These are phyloP conservation scores for Misgurnus anguillicaudatus DNA, from an alignment of 2,113 vertebrate species.

Conservation along the genomic window DNA sequence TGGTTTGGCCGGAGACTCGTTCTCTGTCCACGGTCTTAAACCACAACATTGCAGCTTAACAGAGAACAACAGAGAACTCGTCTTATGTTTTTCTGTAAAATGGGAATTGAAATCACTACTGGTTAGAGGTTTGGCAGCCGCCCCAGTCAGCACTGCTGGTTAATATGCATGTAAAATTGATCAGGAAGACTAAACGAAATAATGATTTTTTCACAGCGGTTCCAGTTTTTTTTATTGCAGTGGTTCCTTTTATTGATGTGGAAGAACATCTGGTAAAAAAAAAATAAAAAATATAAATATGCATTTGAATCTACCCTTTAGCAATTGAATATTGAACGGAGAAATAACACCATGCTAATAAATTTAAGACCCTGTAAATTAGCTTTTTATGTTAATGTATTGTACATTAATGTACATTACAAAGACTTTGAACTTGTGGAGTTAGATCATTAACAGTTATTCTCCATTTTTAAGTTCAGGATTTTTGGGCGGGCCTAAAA, in stretches of 20 bases:
- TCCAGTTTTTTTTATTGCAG: slow-evolving; percentile 36
- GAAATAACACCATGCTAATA: too few relatives aligned
- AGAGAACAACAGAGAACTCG: slow-evolving; percentile 46
- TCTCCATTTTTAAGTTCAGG: too few relatives aligned
- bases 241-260: not conserved
- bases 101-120: slow-evolving; percentile 55
- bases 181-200: slow-evolving; percentile 28
- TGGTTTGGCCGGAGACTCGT: slow-evolving; percentile 42
- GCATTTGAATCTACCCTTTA: not conserved
- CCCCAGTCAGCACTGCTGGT: slow-evolving; percentile 34
- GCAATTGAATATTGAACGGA: slow-evolving; percentile 2
- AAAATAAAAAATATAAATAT: not conserved
- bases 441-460: too few relatives aligned
- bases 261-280: not conserved
- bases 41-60: slow-evolving; percentile 33
- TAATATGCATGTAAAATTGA: slow-evolving; percentile 42
- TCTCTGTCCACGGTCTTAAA: slow-evolving; percentile 42
- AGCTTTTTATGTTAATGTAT: too few relatives aligned
- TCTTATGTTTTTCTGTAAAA: slow-evolving; percentile 56
- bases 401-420: too few relatives aligned
- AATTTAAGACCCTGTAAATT: too few relatives aligned
- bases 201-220: slow-evolving; percentile 13
- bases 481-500: too few relatives aligned
- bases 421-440: too few relatives aligned
- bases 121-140: slow-evolving; percentile 55